phyloP scores from a whole-genome alignment of 2,888 invertebrate species.

The Griposia aprilina region DNA sequence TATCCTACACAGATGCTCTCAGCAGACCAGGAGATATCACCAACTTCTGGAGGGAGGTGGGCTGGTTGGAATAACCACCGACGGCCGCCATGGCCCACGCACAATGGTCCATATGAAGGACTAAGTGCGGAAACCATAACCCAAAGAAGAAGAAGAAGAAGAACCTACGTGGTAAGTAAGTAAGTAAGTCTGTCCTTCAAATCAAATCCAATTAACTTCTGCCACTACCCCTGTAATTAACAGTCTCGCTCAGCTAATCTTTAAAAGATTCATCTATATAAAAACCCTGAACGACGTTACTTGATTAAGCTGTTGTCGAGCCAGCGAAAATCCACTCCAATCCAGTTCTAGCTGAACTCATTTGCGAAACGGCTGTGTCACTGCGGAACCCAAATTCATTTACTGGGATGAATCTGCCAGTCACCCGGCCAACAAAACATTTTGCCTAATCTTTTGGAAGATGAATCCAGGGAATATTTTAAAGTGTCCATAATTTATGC shows the following conservation, averaged over 20 bases:
- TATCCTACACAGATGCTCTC: too few species aligned
- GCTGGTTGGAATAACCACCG: too few species aligned
- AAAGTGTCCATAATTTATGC: conserved; percentile 9
- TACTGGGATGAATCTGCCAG: conserved; percentile 56
- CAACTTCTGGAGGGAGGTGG: too few species aligned
- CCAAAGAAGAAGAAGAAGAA: too few species aligned
- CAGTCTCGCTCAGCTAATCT: conserved; percentile 30
- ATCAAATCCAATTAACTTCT: conserved; percentile 10
- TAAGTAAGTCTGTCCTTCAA: not conserved
- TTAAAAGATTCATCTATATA: conserved; percentile 42
- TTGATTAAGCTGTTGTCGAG: conserved; percentile 54
- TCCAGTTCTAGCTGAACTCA: conserved; percentile 49
- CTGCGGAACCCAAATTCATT: conserved; percentile 64
- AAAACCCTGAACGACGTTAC: conserved; percentile 49
- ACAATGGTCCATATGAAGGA: too few species aligned
- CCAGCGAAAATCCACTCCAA: conserved; percentile 54
- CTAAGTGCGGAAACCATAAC: too few species aligned
- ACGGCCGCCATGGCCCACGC: too few species aligned
- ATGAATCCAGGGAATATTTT: conserved; percentile 40
- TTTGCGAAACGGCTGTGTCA: conserved; percentile 67
- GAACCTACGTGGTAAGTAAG: not conserved
- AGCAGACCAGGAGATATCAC: too few species aligned
- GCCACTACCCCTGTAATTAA: conserved; percentile 20
- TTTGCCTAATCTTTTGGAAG: conserved; percentile 58
- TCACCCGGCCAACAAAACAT: conserved; percentile 53